phyloP scores from a whole-genome alignment of 2,797 vertebrate species.

The Chelon auratus region DNA sequence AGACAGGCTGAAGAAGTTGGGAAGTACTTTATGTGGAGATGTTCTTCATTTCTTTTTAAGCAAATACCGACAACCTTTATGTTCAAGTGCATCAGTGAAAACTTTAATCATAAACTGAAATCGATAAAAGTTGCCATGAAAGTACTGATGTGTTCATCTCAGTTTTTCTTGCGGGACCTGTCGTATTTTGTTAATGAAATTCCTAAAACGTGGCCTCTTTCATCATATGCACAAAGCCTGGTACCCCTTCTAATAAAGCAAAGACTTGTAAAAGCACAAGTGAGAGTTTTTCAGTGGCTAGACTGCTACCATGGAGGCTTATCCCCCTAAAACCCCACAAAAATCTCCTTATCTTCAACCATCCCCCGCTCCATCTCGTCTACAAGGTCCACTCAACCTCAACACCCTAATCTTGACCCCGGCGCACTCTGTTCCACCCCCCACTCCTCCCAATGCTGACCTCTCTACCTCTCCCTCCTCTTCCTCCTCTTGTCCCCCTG shows the following conservation, averaged over 20 bases:
- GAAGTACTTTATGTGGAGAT: neutral
- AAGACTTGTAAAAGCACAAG: slow-evolving; percentile 44
- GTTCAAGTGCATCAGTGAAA: slow-evolving; percentile 18
- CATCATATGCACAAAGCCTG: slow-evolving; percentile 34
- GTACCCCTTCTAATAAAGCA: slow-evolving; percentile 42
- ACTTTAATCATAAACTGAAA: neutral
- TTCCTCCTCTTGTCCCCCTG: neutral
- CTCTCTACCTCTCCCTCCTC: slow-evolving; percentile 1
- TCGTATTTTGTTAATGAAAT: slow-evolving; percentile 45
- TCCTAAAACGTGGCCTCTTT: slow-evolving; percentile 34
- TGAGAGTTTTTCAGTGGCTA: slow-evolving; percentile 39
- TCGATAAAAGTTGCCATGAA: neutral
- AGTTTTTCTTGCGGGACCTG: neutral
- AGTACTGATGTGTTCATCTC: slow-evolving; percentile 17
- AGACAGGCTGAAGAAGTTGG: neutral
- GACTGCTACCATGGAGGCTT: slow-evolving; percentile 57
- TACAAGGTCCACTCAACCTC: slow-evolving; percentile 54
- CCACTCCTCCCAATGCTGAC: slow-evolving; percentile 64
- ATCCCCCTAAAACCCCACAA: slow-evolving; percentile 56
- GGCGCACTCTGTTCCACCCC: slow-evolving; percentile 35
- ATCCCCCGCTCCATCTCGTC: slow-evolving; percentile 30
- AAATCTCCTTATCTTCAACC: slow-evolving; percentile 67
- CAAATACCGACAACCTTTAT: too few relatives aligned
- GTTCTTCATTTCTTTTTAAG: too few relatives aligned
- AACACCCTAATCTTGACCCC: slow-evolving; percentile 75